A percentile compares a stretch with the other conserved stretches of the same genome.
These are phyloP conservation scores for Tachina lurida DNA, from an alignment of 2,888 invertebrate genomes.

Conservation along the genomic window DNA sequence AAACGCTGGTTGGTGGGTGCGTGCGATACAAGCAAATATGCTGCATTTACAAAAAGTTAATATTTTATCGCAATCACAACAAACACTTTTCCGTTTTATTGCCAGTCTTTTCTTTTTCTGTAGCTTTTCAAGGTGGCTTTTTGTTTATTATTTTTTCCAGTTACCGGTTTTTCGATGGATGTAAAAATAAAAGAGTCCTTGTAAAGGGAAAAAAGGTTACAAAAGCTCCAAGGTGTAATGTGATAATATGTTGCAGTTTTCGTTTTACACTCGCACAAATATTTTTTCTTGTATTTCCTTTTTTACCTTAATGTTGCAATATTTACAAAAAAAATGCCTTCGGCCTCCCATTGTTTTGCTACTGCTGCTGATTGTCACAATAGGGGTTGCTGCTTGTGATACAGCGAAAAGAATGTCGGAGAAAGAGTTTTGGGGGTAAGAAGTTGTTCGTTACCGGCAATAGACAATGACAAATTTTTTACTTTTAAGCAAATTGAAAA, in stretches of 20 bases:
- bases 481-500: slow-evolving; percentile 71
- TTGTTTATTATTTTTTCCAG: slow-evolving; percentile 5
- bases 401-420: background rate
- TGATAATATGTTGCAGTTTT: slow-evolving; percentile 53
- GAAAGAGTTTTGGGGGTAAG: slow-evolving; percentile 25
- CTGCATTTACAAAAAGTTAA: slow-evolving; percentile 22
- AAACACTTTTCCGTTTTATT: slow-evolving; percentile 62
- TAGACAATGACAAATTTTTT: slow-evolving; percentile 66
- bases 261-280: background rate
- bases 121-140: slow-evolving; percentile 11
- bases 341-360: background rate
- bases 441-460: slow-evolving; percentile 16
- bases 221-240: slow-evolving; percentile 52
- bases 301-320: slow-evolving; percentile 26
- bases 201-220: slow-evolving; percentile 6
- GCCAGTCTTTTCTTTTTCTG: slow-evolving; percentile 19
- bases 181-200: slow-evolving; percentile 24
- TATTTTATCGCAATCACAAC: slow-evolving; percentile 57
- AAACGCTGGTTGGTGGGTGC: background rate
- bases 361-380: background rate
- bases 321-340: slow-evolving; percentile 28
- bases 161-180: slow-evolving; percentile 25
- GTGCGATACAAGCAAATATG: background rate
- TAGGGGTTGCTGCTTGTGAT: slow-evolving; percentile 40
- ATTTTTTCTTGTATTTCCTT: background rate